A percentile compares a stretch with the other conserved stretches of the same genome.
phyloP scores from a whole-genome alignment of 2,113 vertebrate genomes.

The Motacilla alba region DNA sequence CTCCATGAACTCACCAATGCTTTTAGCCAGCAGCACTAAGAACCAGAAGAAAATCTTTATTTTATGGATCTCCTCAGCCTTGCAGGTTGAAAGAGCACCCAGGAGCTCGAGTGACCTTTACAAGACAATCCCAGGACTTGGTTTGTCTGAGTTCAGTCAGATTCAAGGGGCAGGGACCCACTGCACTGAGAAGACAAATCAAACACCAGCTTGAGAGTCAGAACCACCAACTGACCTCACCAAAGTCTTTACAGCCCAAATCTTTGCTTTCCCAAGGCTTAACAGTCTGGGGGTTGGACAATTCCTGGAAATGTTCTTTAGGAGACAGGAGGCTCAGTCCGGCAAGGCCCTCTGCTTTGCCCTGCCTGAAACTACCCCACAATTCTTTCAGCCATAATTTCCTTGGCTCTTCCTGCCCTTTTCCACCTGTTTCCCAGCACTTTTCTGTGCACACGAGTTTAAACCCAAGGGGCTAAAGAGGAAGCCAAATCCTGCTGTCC shows the following conservation, averaged over 20 bases:
- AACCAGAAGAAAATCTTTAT: background rate
- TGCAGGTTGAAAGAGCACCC: background rate
- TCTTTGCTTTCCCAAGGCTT: background rate
- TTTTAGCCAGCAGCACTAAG: background rate
- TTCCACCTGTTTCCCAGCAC: background rate
- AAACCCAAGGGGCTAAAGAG: background rate
- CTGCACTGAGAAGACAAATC: background rate
- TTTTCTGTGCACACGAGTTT: fast-evolving
- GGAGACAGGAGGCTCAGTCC: background rate
- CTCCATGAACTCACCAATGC: fast-evolving
- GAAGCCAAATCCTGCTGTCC: background rate
- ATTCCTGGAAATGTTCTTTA: background rate
- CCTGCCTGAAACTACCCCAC: background rate
- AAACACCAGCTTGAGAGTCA: background rate
- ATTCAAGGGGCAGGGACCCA: background rate
- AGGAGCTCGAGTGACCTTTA: background rate
- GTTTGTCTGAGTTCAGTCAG: background rate
- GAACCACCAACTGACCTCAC: background rate
- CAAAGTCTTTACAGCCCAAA: background rate
- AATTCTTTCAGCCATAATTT: background rate
- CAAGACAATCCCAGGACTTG: background rate
- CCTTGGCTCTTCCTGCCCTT: background rate
- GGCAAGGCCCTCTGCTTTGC: background rate
- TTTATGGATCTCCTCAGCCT: background rate
- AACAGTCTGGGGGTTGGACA: background rate